Evolutionary conservation across 2,113 vertebrate genomes (phyloP).

Genomic region (Apodemus sylvaticus): DNA sequence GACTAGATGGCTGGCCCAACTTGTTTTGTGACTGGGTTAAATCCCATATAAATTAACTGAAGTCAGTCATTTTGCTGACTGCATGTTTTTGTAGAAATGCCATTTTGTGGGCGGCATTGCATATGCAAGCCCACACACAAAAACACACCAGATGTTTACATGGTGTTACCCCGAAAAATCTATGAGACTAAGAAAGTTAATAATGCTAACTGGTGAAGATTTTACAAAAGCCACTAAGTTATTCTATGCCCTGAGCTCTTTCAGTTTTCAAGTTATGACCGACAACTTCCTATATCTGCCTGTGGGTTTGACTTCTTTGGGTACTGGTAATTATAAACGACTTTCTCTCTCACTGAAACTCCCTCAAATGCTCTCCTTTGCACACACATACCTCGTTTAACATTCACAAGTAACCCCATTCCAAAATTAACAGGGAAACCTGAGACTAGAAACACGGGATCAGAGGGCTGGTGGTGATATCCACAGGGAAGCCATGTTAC

Average conservation of each 20-base stretch:
- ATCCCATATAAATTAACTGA: conserved; percentile 25
- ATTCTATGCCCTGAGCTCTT: neutral
- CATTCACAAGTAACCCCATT: neutral
- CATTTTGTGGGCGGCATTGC: neutral
- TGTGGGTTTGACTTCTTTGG: neutral
- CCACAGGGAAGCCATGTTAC: neutral
- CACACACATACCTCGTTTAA: neutral
- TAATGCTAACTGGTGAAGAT: neutral
- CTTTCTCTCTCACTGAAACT: neutral
- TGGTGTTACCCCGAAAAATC: neutral
- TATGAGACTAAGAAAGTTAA: neutral
- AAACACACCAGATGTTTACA: neutral
- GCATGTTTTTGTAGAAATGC: neutral
- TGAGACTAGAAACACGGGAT: neutral
- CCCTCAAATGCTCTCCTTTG: neutral
- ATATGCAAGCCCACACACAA: neutral
- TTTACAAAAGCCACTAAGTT: conserved; percentile 4
- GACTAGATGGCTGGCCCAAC: neutral
- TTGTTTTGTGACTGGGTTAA: conserved; percentile 5
- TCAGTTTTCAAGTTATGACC: neutral
- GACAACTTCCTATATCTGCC: neutral
- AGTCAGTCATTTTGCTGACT: neutral
- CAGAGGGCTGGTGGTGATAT: neutral
- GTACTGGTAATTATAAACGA: neutral
- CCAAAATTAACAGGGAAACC: neutral